Percentiles rank a stretch among this genome's conserved stretches.
Conservation (phyloP, 1,140 invertebrate genomes). For the Drosophila saltans region DNA sequence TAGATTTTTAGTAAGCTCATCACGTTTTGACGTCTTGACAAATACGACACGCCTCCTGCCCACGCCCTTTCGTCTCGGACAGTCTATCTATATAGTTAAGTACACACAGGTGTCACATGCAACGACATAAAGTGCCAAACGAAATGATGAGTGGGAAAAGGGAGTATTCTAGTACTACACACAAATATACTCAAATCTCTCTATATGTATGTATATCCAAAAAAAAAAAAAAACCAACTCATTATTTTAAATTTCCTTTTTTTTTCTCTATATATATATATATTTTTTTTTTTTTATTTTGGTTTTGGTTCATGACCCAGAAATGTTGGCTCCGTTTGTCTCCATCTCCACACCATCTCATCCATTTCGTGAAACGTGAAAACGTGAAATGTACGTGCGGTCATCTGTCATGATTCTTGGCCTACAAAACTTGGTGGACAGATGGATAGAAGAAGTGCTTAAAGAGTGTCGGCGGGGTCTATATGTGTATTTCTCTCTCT, state of each 20-base stretch:
- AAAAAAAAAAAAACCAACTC: constrained; percentile 59
- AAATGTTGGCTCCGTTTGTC: constrained; percentile 51
- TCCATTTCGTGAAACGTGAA: constrained; percentile 43
- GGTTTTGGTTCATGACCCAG: constrained; percentile 73
- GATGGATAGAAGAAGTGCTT: background rate
- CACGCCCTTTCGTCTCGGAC: background rate
- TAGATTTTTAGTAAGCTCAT: constrained; percentile 37
- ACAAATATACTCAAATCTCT: background rate
- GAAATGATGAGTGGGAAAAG: constrained; percentile 26
- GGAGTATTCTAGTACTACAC: background rate
- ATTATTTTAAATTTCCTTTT: constrained; percentile 72
- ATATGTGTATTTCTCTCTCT: no score
- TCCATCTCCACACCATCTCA: constrained; percentile 1
- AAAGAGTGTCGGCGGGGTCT: background rate
- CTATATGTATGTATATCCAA: background rate
- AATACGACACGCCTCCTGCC: constrained; percentile 30
- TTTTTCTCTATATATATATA: background rate
- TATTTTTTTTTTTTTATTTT: background rate
- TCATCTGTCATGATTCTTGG: constrained; percentile 80
- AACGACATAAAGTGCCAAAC: constrained; percentile 6
- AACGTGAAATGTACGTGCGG: constrained; percentile 72
- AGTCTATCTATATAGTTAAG: background rate
- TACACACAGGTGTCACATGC: constrained; percentile 35
- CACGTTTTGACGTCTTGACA: constrained; percentile 53
- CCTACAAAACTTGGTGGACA: constrained; percentile 53